Evolutionary conservation across 53 echinoderm and acorn worm genomes (phyloP), one percentile per base, ranked within the genome.

Genomic region (Echinarachnius parma): DNA sequence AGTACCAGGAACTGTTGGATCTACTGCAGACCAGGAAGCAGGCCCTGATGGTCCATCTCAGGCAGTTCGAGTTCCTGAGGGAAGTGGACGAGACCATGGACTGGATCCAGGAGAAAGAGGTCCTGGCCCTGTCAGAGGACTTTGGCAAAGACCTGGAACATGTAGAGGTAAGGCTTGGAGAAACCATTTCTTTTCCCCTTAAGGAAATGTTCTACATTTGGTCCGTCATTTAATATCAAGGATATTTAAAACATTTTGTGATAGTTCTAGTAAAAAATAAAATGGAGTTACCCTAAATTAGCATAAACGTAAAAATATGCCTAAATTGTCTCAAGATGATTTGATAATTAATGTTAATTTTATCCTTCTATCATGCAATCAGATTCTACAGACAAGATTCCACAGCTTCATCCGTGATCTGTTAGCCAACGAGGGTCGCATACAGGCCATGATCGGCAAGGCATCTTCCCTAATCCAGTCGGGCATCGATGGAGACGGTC

Each of bases 141-240:
- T 80, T 64, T 67, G 93, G 93, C 29, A 83, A 89, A 16, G 93
- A 93, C 75, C 49, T 93, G 62, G 93, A 93, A 66, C 89, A 93
- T 78, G 93, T 89, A 23, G 93, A 93, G 86, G 86, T 89, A 56
- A 4, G 15, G 23, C 4, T 3, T 21, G 20, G n/a, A 18, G 27
- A n/a, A n/a, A n/a, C n/a, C n/a, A n/a, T n/a, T n/a, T n/a, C n/a
- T n/a, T n/a, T n/a, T n/a, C n/a, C n/a, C n/a, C n/a, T n/a, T n/a
- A n/a, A n/a, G n/a, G n/a, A n/a, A n/a, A n/a, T n/a, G n/a, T n/a
- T n/a, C n/a, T n/a, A n/a, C n/a, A n/a, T n/a, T n/a, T n/a, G n/a
- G n/a, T n/a, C n/a, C n/a, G n/a, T n/a, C n/a, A n/a, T n/a, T n/a
- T n/a, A n/a, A n/a, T n/a, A n/a, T n/a, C n/a, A n/a, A n/a, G n/a